phyloP scores from a whole-genome alignment of 2,113 vertebrate genomes.

The Aphyosemion australe region DNA sequence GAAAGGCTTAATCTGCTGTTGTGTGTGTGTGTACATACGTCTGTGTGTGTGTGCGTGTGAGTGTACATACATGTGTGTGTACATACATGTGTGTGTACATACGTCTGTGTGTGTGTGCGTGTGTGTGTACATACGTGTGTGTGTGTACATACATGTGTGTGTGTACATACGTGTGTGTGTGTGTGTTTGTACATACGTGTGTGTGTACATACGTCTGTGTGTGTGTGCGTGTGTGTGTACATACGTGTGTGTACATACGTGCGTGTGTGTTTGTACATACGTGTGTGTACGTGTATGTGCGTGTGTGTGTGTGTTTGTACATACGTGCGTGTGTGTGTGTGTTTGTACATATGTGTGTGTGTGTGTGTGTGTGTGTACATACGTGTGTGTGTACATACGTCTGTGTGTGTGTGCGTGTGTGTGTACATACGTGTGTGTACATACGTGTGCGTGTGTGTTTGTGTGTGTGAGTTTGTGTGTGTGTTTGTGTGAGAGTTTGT shows the following conservation, averaged over 20 bases:
- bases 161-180: neutral
- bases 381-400: too few relatives aligned
- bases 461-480: too few relatives aligned
- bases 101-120: neutral
- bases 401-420: too few relatives aligned
- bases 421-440: too few relatives aligned
- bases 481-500: too few relatives aligned
- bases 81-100: neutral
- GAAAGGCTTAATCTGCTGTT: neutral
- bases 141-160: neutral
- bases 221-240: neutral
- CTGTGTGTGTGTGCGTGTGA: neutral
- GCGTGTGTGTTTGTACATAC: neutral
- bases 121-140: neutral
- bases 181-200: neutral
- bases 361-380: too few relatives aligned
- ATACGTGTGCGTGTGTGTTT: too few relatives aligned
- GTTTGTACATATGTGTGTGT: too few relatives aligned
- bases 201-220: neutral
- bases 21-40: neutral
- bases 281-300: conserved; percentile 20
- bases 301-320: neutral
- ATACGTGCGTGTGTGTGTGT: accelerated
- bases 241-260: neutral
- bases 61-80: neutral